Evolutionary conservation across 2,113 vertebrate genomes (phyloP).

Genomic region (Procavia capensis): DNA sequence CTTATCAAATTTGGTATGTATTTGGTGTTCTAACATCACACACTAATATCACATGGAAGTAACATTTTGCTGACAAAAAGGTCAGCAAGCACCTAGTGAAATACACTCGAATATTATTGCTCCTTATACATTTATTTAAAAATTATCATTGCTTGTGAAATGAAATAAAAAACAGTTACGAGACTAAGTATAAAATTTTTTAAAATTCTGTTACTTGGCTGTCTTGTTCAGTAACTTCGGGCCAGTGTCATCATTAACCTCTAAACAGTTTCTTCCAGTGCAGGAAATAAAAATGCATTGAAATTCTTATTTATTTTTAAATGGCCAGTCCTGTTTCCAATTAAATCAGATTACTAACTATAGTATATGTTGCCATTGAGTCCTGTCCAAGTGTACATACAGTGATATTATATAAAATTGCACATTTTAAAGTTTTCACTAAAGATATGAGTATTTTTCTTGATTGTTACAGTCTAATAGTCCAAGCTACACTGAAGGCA

Average conservation of each 20-base stretch:
- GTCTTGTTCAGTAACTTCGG: not conserved
- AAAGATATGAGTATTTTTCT: not conserved
- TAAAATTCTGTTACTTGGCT: not conserved
- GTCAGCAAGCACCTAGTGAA: not conserved
- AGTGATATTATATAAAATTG: not conserved
- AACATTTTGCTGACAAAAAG: not conserved
- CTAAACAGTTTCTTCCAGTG: not conserved
- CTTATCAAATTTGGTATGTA: not conserved
- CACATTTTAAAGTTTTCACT: not conserved
- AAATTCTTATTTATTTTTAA: not conserved
- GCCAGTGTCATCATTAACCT: not conserved
- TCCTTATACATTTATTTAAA: not conserved
- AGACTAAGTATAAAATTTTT: not conserved
- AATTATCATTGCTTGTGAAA: not conserved
- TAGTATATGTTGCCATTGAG: not conserved
- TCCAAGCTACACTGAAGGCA: too few species aligned
- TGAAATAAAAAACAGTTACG: not conserved
- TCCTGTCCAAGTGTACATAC: not conserved
- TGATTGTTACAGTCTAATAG: not conserved
- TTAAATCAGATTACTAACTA: not conserved
- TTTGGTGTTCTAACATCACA: not conserved
- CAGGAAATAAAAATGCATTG: not conserved
- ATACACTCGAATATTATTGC: not conserved
- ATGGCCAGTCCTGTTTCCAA: not conserved
- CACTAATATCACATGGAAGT: too few species aligned